Base-by-base conservation (phyloP, 2,797 vertebrate genomes). In the Anniella stebbinsi region DNA sequence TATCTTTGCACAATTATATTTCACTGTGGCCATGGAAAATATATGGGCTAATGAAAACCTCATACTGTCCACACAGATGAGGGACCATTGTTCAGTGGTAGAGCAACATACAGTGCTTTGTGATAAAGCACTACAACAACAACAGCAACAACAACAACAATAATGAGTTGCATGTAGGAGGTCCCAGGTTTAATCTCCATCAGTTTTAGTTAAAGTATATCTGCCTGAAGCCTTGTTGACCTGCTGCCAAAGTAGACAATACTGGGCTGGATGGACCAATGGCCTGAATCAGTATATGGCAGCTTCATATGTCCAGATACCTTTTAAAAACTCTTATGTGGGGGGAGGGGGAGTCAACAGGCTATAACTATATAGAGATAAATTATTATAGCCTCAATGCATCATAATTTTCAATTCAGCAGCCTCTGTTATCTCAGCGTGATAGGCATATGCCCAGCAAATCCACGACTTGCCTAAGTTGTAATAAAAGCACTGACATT, bases 401-500 rank as follows among this genome's bases (percentile, higher is more conserved):
- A 90, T 88, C 9, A 86, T n/a, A 28, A 13, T 90, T 92, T 92
- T 85, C 33, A 67, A 69, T 36, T 81, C 0, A 66, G 67, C 17
- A 69, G 18, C 84, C 66, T 51, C 76, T 48, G 69, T 94, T 91
- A 90, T 91, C 86, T 92, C 78, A 87, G 93, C 89, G 30, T 87
- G 82, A 93, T 86, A 90, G 11, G 87, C 66, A 89, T 17, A 80
- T 70, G 73, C 73, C 90, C 91, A 25, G 12, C 81, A 77, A 1
- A 66, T 33, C 89, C 86, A 92, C 36, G 90, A 84, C 23, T 82
- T 85, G 82, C 7, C 63, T 89, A 86, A 85, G 60, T 93, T 77
- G 48, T 92, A 93, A 90, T 88, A 93, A 95, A 95, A 87, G 86
- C 73, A 89, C 18, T 91, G 89, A 92, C 75, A 92, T 96, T 95